A percentile compares a stretch with the other conserved stretches of the same genome.
Conservation (phyloP, 2,113 vertebrate species). For the Sigmodon hispidus region DNA sequence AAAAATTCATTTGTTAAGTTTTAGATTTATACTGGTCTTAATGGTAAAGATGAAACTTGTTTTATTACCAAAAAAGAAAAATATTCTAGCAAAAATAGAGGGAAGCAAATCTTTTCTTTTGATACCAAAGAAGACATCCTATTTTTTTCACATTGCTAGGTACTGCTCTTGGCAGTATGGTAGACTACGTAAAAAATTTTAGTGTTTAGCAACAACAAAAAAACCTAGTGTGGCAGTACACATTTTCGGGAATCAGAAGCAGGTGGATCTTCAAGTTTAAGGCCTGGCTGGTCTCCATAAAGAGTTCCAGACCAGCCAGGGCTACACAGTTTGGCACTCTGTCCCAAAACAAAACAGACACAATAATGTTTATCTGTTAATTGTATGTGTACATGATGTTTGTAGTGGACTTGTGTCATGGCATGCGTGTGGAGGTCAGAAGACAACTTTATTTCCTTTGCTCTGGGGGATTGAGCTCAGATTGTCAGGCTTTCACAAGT, state of each 20-base stretch:
- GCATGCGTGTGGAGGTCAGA: not conserved
- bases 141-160: slow-evolving; percentile 19
- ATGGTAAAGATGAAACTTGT: slow-evolving; percentile 58
- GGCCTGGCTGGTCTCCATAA: not conserved
- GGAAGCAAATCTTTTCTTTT: slow-evolving; percentile 47
- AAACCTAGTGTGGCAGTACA: not conserved
- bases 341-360: not conserved
- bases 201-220: not conserved
- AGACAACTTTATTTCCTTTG: no score
- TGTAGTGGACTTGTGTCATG: not conserved
- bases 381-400: no score
- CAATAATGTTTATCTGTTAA: not conserved
- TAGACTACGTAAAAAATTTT: not conserved
- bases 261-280: not conserved
- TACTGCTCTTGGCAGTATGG: not conserved
- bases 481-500: not conserved
- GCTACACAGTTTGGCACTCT: not conserved
- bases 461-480: not conserved
- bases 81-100: slow-evolving; percentile 46
- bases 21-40: slow-evolving; percentile 62
- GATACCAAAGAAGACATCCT: slow-evolving; percentile 37
- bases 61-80: slow-evolving; percentile 67
- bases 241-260: not conserved
- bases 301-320: not conserved
- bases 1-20: slow-evolving; percentile 63